A percentile compares a stretch with the other conserved stretches of the same genome.
Conservation (phyloP, 1,140 invertebrate species). For the Sminthurides bifidus region DNA sequence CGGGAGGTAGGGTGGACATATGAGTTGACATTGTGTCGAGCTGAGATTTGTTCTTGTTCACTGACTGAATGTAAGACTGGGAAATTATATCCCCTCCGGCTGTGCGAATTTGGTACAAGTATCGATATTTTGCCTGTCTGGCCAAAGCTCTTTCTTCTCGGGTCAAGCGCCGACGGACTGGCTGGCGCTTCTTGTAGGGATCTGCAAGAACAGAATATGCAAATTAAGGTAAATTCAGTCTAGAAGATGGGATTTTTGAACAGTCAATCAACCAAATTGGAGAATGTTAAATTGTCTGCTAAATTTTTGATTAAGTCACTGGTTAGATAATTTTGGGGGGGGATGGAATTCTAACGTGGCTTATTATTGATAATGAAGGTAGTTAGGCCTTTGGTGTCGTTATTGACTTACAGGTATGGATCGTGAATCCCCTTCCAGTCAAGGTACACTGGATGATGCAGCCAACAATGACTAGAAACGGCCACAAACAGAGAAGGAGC, state of each 20-base stretch:
- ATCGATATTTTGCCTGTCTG: conserved; percentile 48
- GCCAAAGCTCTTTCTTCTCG: conserved; percentile 25
- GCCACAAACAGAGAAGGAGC: conserved; percentile 61
- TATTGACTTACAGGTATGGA: conserved; percentile 32
- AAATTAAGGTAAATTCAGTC: no score
- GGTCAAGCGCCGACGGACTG: conserved; percentile 19
- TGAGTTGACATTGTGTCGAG: conserved; percentile 29
- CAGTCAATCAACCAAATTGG: no score
- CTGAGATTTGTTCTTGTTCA: conserved; percentile 27
- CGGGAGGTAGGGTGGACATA: conserved; percentile 28
- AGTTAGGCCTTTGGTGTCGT: no score
- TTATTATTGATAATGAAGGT: no score
- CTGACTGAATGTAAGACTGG: conserved; percentile 45
- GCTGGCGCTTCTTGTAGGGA: conserved; percentile 28
- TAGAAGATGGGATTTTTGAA: no score
- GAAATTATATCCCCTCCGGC: conserved; percentile 79
- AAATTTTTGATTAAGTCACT: no score
- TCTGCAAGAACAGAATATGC: conserved; percentile 6
- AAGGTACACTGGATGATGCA: conserved; percentile 54
- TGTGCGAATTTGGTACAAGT: conserved; percentile 76
- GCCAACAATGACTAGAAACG: conserved; percentile 53
- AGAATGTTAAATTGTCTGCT: no score
- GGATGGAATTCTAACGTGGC: no score
- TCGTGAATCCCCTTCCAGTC: conserved; percentile 59
- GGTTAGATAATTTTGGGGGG: no score